Evolutionary conservation across 2,797 vertebrate species (phyloP).

Genomic region (Sebastes oblongus): DNA sequence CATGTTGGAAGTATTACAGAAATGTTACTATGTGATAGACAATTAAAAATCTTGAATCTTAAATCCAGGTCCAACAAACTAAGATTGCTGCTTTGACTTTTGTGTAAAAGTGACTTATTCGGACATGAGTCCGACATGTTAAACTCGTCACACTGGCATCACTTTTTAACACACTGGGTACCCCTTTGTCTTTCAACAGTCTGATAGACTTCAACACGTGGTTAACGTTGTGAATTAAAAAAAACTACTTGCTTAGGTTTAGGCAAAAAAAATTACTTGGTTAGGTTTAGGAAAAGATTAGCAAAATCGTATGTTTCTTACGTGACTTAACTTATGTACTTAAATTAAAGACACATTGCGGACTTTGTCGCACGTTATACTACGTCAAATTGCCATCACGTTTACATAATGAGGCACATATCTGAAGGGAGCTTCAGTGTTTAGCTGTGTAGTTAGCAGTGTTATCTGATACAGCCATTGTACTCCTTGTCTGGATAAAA

Average conservation of each 20-base stretch:
- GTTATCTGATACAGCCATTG: background rate
- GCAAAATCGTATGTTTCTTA: background rate
- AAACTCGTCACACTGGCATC: background rate
- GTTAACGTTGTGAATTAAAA: background rate
- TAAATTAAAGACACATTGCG: background rate
- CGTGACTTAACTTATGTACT: background rate
- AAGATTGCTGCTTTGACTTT: no score
- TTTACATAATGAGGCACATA: no score
- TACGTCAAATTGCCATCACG: no score
- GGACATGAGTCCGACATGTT: background rate
- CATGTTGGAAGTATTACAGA: background rate
- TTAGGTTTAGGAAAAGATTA: no score
- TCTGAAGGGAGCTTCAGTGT: no score
- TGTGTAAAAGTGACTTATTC: background rate
- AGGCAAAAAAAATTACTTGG: background rate
- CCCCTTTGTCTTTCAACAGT: background rate
- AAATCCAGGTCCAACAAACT: background rate
- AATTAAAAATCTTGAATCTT: no score
- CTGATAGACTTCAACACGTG: background rate
- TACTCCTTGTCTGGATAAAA: background rate
- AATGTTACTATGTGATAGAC: no score
- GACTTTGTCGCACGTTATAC: no score
- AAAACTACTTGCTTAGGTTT: no score
- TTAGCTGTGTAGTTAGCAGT: background rate
- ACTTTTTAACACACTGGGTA: background rate